Conservation (phyloP, 2,797 vertebrate species). For the Poeciliopsis paucimaculata region DNA sequence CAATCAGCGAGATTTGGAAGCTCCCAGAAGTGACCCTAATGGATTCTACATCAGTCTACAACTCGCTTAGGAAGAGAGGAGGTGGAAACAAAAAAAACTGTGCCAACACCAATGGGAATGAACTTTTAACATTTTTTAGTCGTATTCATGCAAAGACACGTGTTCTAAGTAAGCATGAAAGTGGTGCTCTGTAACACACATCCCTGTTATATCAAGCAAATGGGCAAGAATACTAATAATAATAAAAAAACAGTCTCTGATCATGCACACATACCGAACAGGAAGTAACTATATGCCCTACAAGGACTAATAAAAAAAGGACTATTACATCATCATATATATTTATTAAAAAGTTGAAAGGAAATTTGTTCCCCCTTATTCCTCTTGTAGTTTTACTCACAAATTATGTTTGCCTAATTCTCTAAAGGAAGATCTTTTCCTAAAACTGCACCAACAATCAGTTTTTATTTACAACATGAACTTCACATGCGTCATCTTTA, state of each 20-base stretch:
- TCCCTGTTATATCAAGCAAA: slow-evolving; percentile 9
- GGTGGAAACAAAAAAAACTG: not conserved
- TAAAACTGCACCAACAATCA: not conserved
- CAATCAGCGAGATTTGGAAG: slow-evolving; percentile 69
- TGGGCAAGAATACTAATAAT: not conserved
- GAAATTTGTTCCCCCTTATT: not conserved
- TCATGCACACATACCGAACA: not conserved
- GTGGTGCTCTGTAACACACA: slow-evolving; percentile 34
- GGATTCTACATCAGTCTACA: slow-evolving; percentile 67
- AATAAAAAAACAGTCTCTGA: not conserved
- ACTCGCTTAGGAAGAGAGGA: slow-evolving; percentile 23
- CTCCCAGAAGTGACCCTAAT: slow-evolving; percentile 70
- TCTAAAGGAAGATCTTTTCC: not conserved
- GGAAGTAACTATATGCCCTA: not conserved
- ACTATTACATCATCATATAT: not conserved
- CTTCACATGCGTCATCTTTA: not conserved
- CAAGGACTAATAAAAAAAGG: not conserved
- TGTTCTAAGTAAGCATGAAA: slow-evolving; percentile 50
- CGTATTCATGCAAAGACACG: slow-evolving; percentile 28
- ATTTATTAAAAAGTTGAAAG: not conserved
- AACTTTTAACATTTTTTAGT: slow-evolving; percentile 56
- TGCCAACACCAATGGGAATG: slow-evolving; percentile 60
- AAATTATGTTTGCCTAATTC: not conserved
- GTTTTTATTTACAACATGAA: not conserved
- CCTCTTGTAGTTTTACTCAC: not conserved